These are phyloP conservation scores for Argya squamiceps DNA, from an alignment of 2,797 vertebrate genomes.

Conservation along the genomic window DNA sequence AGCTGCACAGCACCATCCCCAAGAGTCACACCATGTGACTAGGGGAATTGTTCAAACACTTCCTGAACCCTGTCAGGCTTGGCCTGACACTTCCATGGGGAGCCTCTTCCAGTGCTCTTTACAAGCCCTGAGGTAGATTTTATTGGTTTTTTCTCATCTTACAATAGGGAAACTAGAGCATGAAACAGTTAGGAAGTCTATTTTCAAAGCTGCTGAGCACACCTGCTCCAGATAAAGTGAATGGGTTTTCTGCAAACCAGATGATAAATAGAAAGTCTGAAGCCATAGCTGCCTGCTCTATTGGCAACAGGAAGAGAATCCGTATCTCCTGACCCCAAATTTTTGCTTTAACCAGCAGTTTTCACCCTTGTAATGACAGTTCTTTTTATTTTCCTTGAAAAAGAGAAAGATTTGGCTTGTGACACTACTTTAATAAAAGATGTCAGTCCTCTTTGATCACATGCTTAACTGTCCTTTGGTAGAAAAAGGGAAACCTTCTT, in stretches of 20 bases:
- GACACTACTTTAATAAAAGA: background rate
- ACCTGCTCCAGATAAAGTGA: background rate
- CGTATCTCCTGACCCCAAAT: background rate
- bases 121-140: background rate
- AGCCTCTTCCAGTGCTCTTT: background rate
- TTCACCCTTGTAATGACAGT: background rate
- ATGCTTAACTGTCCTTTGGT: background rate
- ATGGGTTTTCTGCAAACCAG: background rate
- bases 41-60: background rate
- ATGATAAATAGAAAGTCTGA: background rate
- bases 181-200: background rate
- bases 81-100: background rate
- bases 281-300: background rate
- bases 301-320: background rate
- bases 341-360: slow-evolving; percentile 7
- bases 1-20: background rate
- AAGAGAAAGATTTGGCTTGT: background rate
- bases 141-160: background rate
- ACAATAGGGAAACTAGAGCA: background rate
- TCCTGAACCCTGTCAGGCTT: background rate
- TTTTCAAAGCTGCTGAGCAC: background rate
- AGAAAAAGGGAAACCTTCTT: slow-evolving; percentile 13
- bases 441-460: background rate
- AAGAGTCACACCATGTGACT: too few relatives aligned
- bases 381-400: background rate